A percentile compares a stretch with the other conserved stretches of the same genome.
Conservation (phyloP, 2,113 vertebrate species). For the Haliaeetus leucogaster region DNA sequence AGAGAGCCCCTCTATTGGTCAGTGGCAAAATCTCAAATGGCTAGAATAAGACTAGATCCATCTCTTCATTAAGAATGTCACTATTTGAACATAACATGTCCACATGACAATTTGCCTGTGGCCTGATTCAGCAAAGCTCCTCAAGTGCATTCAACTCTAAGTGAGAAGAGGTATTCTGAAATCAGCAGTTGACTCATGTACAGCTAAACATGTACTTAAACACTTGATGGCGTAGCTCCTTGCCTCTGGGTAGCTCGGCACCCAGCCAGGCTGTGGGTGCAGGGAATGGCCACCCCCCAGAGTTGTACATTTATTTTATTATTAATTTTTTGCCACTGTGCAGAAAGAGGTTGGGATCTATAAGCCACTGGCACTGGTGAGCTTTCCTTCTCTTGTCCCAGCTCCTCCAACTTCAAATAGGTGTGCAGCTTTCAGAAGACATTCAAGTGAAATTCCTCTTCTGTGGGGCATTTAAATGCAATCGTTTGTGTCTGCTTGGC, state of each 20-base stretch:
- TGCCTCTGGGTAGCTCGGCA: rapidly evolving
- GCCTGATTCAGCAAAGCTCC: neutral
- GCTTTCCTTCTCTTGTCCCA: neutral
- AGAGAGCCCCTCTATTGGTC: neutral
- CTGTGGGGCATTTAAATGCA: neutral
- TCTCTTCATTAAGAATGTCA: neutral
- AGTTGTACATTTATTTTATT: neutral
- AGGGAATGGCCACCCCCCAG: rapidly evolving
- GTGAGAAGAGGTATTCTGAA: neutral
- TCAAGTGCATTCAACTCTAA: neutral
- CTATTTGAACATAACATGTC: neutral
- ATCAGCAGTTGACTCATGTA: neutral
- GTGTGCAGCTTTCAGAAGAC: neutral
- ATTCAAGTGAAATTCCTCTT: neutral
- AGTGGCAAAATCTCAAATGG: neutral
- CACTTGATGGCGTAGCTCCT: neutral
- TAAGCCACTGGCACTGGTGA: neutral
- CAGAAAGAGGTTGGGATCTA: neutral
- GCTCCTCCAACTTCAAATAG: neutral
- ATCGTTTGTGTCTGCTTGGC: neutral
- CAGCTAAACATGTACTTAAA: neutral
- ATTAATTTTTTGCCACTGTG: neutral
- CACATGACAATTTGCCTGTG: neutral
- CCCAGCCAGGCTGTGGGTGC: neutral
- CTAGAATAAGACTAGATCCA: neutral